A percentile compares a stretch with the other conserved stretches of the same genome.
phyloP scores from a whole-genome alignment of 1,140 invertebrate species.

The Nebria ingens region DNA sequence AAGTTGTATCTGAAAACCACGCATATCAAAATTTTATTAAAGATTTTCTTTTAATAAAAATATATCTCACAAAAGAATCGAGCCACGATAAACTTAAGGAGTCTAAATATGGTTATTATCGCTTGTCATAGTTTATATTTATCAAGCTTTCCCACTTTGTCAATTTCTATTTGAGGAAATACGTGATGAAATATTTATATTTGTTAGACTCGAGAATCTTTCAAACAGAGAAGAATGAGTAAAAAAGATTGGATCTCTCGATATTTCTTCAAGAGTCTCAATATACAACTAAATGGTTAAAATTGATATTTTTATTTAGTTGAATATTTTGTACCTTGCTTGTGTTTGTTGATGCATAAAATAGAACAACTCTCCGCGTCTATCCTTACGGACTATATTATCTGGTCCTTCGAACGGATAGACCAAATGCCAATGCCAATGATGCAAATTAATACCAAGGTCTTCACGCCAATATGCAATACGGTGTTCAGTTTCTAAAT shows the following conservation, averaged over 20 bases:
- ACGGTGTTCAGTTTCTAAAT: constrained; percentile 64
- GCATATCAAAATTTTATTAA: no score
- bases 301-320: no score
- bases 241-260: no score
- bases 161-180: no score
- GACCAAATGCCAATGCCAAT: constrained; percentile 80
- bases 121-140: constrained; percentile 1
- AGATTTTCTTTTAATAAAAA: not conserved
- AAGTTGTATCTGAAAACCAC: constrained; percentile 57
- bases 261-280: no score
- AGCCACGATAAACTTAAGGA: constrained; percentile 37
- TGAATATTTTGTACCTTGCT: no score
- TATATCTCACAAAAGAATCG: no score
- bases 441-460: constrained; percentile 61
- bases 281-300: no score
- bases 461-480: constrained; percentile 66
- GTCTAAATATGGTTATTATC: not conserved
- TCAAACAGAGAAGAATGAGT: no score
- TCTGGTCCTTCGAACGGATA: constrained; percentile 56
- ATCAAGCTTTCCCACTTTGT: no score
- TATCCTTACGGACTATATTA: constrained; percentile 53
- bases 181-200: no score
- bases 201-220: no score
- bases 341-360: constrained; percentile 70
- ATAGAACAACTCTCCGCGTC: constrained; percentile 65